Conservation (phyloP, 2,113 vertebrate species). For the Pagrus major region DNA sequence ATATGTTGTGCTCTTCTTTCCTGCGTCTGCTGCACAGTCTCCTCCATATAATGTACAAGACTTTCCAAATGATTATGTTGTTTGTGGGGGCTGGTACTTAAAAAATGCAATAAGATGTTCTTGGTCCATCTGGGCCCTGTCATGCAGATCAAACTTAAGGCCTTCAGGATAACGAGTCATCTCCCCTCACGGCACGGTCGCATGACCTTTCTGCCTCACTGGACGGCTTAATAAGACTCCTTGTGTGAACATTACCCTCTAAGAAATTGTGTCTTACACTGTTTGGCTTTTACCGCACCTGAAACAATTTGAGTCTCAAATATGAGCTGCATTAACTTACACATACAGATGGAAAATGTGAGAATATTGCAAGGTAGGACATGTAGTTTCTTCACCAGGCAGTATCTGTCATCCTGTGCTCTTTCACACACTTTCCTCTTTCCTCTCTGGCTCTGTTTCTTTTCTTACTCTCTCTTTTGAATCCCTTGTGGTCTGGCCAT, state of each 20-base stretch:
- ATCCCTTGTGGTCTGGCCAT: conserved; percentile 29
- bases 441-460: neutral
- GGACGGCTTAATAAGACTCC: conserved; percentile 68
- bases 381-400: conserved; percentile 36
- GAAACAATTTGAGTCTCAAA: neutral
- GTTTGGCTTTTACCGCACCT: conserved; percentile 10
- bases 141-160: conserved; percentile 67
- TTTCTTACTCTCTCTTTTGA: conserved; percentile 3
- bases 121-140: conserved; percentile 71
- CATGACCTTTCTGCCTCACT: conserved; percentile 67
- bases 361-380: conserved; percentile 20
- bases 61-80: neutral
- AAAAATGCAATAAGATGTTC: conserved; percentile 19
- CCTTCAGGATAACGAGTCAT: conserved; percentile 42
- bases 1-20: conserved; percentile 11
- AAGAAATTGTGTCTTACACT: neutral
- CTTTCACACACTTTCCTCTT: conserved; percentile 32
- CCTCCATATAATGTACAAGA: neutral
- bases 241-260: conserved; percentile 32
- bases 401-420: conserved; percentile 31
- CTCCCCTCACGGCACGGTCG: conserved; percentile 47
- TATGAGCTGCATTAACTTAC: conserved; percentile 5
- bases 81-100: conserved; percentile 10
- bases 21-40: neutral
- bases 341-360: conserved; percentile 4